Conservation (phyloP, 1,140 invertebrate species). For the Sarcophaga bullata region DNA sequence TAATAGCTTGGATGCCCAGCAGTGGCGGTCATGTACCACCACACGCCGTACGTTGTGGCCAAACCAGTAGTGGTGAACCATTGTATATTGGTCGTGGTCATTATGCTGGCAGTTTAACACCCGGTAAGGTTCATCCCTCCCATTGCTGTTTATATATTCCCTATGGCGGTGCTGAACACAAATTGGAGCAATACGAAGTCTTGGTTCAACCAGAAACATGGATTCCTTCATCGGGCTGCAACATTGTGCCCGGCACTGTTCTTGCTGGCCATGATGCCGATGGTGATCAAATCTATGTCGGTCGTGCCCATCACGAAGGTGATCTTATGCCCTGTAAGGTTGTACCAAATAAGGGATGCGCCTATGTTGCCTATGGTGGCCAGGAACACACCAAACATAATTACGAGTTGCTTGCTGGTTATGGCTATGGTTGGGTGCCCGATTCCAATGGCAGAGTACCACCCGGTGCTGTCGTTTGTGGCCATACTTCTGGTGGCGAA, state of each 20-base stretch:
- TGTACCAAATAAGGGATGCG: constrained; percentile 63
- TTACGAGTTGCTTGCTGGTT: constrained; percentile 66
- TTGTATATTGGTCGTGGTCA: constrained; percentile 74
- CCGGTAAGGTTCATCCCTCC: constrained; percentile 73
- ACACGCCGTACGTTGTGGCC: constrained; percentile 71
- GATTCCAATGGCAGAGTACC: constrained; percentile 69
- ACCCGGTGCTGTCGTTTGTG: constrained; percentile 70
- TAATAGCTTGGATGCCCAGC: constrained; percentile 66
- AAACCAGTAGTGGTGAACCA: constrained; percentile 71
- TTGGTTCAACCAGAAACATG: constrained; percentile 62
- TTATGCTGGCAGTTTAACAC: constrained; percentile 70
- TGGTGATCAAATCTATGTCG: constrained; percentile 67
- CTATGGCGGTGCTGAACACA: constrained; percentile 72
- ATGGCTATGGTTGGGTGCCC: constrained; percentile 68
- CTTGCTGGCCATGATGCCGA: constrained; percentile 66
- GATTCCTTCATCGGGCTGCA: constrained; percentile 52
- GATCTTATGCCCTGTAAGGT: constrained; percentile 67
- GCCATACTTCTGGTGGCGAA: constrained; percentile 72
- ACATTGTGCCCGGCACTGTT: constrained; percentile 65
- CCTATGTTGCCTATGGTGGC: constrained; percentile 67
- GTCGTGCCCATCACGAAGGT: constrained; percentile 66
- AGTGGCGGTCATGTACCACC: constrained; percentile 69
- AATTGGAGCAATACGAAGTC: constrained; percentile 67
- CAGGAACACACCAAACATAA: constrained; percentile 67
- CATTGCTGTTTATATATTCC: constrained; percentile 75